Evolutionary conservation across 2,113 vertebrate genomes (phyloP), one percentile per base, ranked within the genome.

Genomic region (Camelus dromedarius): DNA sequence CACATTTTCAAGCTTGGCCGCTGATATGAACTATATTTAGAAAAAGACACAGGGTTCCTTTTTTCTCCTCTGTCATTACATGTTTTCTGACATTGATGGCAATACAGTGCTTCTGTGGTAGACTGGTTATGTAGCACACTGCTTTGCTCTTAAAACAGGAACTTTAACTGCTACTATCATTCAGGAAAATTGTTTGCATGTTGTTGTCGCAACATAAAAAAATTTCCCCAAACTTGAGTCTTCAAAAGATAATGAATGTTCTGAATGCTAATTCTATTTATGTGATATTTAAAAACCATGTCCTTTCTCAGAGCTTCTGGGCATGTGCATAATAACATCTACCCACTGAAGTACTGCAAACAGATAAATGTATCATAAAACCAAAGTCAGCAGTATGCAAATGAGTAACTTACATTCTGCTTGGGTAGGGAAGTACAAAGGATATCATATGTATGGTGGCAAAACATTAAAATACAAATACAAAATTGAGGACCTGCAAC

Each of bases 241-340:
- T 97, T 97, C 73, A 96, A 70, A 89, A 96, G 60, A 77, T 92
- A 95, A 95, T 64, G 58, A 96, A 96, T 52, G 75, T 52, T 95
- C 81, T 93, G 93, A 96, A 96, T 97, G 30, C 81, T 92, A 97
- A 35, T 95, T 96, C 54, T 96, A 85, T 92, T 97, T 97, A 96
- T 96, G 96, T 98, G 84, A 91, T 96, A 97, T 96, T 96, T 97
- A 92, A 96, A 97, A 97, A 90, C 86, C 84, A 54, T 58, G 75
- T 77, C 90, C 66, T 96, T 96, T 87, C 79, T 95, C 58, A 87
- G 62, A 87, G 48, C 77, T 82, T 95, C 75, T 13, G 93, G 96
- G 82, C 72, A 84, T 38, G 26, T 93, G 66, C 52, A 90, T 94
- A 96, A 96, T 87, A 96, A 91, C 58, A 87, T 91, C 20, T 42